Percentiles rank a stretch among this genome's conserved stretches.
Conservation (phyloP, 2,113 vertebrate genomes). For the Nansenia antarctica region DNA sequence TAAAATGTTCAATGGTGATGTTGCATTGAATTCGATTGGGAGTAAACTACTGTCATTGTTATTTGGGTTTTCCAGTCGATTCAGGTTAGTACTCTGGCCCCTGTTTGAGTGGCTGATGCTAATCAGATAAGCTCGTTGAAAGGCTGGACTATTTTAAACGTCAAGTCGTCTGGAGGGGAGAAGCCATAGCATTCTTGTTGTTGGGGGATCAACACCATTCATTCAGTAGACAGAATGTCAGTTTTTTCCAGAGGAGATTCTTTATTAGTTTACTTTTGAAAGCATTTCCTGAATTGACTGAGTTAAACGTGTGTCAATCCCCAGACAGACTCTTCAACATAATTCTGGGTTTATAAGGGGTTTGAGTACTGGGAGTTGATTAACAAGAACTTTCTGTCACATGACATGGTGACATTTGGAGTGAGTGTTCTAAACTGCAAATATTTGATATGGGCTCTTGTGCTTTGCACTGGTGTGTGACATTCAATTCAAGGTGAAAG, state of each 20-base stretch:
- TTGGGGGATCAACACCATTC: neutral
- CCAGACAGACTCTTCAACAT: neutral
- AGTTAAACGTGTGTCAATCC: neutral
- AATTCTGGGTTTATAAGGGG: too few species aligned
- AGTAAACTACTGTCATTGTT: too few species aligned
- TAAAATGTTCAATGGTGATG: neutral
- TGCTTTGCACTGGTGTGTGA: neutral
- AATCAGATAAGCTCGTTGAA: constrained; percentile 30
- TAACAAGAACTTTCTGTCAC: too few species aligned
- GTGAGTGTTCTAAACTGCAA: too few species aligned
- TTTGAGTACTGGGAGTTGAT: too few species aligned
- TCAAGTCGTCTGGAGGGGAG: constrained; percentile 3
- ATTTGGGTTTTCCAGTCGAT: too few species aligned
- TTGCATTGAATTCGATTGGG: neutral
- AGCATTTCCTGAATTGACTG: too few species aligned
- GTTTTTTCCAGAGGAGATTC: neutral
- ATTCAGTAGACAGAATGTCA: neutral
- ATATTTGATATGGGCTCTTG: neutral
- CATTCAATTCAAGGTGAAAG: neutral
- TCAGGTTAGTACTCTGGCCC: neutral
- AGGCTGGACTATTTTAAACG: constrained; percentile 30
- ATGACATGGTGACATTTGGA: too few species aligned
- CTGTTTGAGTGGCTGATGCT: constrained; percentile 4
- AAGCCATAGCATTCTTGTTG: constrained; percentile 2
- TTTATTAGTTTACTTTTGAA: neutral